Percentiles rank a stretch among this genome's conserved stretches.
phyloP scores from a whole-genome alignment of 2,797 vertebrate species.

The Coranthus polyacanthus region DNA sequence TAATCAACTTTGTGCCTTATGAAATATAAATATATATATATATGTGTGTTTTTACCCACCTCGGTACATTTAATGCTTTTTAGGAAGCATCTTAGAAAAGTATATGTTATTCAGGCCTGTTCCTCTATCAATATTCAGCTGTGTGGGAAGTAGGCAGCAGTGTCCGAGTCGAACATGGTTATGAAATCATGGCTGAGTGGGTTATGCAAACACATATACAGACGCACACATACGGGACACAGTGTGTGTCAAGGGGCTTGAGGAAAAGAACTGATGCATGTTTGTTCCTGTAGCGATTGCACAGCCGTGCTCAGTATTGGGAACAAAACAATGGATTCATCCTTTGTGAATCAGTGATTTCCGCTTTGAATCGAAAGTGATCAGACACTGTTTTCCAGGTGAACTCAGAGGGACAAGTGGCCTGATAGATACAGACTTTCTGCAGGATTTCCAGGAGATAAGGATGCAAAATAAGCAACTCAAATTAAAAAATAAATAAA shows the following conservation, averaged over 20 bases:
- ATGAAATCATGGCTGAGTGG: conserved; percentile 70
- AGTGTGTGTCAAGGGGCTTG: conserved; percentile 24
- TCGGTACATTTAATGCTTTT: conserved; percentile 25
- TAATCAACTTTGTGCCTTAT: too few species aligned
- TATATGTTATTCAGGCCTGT: conserved; percentile 38
- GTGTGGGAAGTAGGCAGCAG: conserved; percentile 68
- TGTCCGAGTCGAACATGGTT: conserved; percentile 57
- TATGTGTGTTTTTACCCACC: neutral
- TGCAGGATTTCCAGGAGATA: neutral
- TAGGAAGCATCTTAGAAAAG: conserved; percentile 21
- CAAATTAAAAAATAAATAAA: too few species aligned
- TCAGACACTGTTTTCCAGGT: conserved; percentile 1
- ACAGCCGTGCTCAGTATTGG: conserved; percentile 29
- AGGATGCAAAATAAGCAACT: neutral
- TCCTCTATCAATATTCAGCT: conserved; percentile 61
- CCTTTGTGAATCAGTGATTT: neutral
- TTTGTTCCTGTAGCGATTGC: conserved; percentile 37
- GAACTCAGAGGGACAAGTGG: neutral
- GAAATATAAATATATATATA: neutral
- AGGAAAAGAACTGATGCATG: conserved; percentile 45
- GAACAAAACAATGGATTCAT: conserved; percentile 24
- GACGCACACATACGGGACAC: conserved; percentile 11
- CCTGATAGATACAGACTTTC: neutral
- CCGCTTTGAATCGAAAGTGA: neutral
- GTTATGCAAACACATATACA: conserved; percentile 67